phyloP scores from a whole-genome alignment of 30 jellyfish, hydroid and myxozoan species.

The Rhopilema esculentum region DNA sequence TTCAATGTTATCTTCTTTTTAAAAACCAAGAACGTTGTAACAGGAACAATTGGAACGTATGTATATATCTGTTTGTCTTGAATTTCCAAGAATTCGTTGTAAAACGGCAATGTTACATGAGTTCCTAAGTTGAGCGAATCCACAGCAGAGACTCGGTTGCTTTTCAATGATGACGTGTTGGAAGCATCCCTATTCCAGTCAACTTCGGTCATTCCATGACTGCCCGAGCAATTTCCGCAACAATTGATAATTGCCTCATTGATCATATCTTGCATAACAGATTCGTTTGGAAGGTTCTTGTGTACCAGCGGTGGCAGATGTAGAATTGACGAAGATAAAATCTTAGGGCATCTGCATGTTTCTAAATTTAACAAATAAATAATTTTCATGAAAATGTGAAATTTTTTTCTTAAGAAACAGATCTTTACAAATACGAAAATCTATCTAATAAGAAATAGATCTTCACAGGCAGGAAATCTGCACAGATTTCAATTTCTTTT shows the following conservation, averaged over 20 bases:
- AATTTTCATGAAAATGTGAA: background rate
- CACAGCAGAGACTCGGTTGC: background rate
- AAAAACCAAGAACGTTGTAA: constrained; percentile 16
- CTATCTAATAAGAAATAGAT: no score
- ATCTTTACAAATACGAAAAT: no score
- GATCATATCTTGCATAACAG: constrained; percentile 4
- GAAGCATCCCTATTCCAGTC: constrained; percentile 29
- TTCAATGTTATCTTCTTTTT: constrained; percentile 1
- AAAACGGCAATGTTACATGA: constrained; percentile 33
- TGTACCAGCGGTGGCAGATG: constrained; percentile 19
- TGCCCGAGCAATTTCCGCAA: constrained; percentile 57
- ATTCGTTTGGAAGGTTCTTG: background rate
- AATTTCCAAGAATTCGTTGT: background rate
- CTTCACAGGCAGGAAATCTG: no score
- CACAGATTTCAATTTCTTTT: background rate
- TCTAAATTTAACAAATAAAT: background rate
- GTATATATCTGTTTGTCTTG: background rate
- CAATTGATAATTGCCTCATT: constrained; percentile 14
- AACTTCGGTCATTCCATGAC: constrained; percentile 31
- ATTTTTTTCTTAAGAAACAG: no score
- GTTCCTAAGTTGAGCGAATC: constrained; percentile 44
- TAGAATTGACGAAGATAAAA: background rate
- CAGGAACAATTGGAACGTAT: constrained; percentile 22
- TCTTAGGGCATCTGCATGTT: constrained; percentile 44
- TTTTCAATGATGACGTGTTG: constrained; percentile 24